Conservation (phyloP, 2,113 vertebrate genomes). For the Cololabis saira region DNA sequence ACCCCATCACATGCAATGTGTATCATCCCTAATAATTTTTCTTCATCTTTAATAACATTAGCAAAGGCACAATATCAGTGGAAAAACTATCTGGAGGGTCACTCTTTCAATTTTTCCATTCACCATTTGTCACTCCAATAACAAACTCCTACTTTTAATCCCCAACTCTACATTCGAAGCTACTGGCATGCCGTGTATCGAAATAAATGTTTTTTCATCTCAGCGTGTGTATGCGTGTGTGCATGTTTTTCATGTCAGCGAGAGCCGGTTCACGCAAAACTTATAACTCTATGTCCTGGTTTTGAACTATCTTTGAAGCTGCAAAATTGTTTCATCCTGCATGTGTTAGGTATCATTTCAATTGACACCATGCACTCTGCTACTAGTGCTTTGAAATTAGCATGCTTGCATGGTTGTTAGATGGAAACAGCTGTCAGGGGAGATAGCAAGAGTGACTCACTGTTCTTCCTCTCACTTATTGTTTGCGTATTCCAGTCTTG, state of each 20-base stretch:
- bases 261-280: conserved; percentile 32
- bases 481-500: conserved; percentile 63
- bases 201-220: conserved; percentile 56
- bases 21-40: conserved; percentile 18
- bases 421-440: conserved; percentile 74
- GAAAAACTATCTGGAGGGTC: conserved; percentile 32
- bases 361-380: conserved; percentile 65
- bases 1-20: conserved; percentile 6
- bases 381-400: conserved; percentile 60
- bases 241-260: conserved; percentile 10
- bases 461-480: conserved; percentile 54
- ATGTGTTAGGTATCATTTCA: conserved; percentile 67
- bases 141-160: conserved; percentile 56
- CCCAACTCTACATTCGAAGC: conserved; percentile 30
- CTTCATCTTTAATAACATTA: conserved; percentile 16
- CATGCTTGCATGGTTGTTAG: conserved; percentile 72
- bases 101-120: conserved; percentile 60
- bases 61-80: conserved; percentile 28
- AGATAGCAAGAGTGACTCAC: conserved; percentile 68
- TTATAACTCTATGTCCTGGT: conserved; percentile 43
- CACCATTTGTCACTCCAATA: conserved; percentile 54
- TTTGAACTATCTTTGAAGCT: conserved; percentile 66
- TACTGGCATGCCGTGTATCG: conserved; percentile 17
- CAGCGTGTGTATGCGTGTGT: conserved; percentile 16
- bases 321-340: conserved; percentile 62